phyloP scores from a whole-genome alignment of 92 coral and sea anemone species.

The Porites lobata region DNA sequence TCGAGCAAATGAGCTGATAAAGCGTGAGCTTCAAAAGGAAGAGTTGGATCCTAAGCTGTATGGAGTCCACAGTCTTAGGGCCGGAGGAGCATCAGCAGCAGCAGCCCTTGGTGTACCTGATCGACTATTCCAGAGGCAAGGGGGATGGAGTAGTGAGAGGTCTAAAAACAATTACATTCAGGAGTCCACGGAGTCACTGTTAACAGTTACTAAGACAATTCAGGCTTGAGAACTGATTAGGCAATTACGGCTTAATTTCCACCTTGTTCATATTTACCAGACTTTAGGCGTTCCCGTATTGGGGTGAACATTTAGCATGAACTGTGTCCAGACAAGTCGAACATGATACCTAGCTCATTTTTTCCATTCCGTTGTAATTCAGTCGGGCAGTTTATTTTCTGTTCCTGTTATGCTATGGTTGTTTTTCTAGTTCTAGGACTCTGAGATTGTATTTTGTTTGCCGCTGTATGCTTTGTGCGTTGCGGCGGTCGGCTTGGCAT shows the following conservation, averaged over 20 bases:
- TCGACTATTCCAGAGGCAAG: conserved; percentile 61
- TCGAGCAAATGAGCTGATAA: conserved; percentile 56
- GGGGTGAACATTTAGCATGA: background rate
- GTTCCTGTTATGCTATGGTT: background rate
- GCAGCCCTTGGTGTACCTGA: conserved; percentile 53
- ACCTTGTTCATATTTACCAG: background rate
- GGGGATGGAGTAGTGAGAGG: conserved; percentile 61
- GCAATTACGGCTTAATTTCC: background rate
- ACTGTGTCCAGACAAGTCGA: background rate
- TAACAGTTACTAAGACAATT: background rate
- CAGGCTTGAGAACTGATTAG: conserved; percentile 5
- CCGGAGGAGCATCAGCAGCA: conserved; percentile 66
- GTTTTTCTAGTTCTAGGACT: background rate
- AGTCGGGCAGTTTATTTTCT: background rate
- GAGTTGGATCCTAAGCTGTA: conserved; percentile 49
- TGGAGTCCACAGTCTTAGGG: conserved; percentile 59
- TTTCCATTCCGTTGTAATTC: background rate
- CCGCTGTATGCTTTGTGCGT: background rate
- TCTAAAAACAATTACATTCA: background rate
- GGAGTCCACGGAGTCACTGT: background rate
- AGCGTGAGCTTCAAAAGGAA: conserved; percentile 37
- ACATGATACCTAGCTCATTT: background rate
- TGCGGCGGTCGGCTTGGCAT: background rate
- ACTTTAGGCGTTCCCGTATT: background rate
- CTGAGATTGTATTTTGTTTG: background rate